These are phyloP conservation scores for Sesamia nonagrioides DNA, from an alignment of 1,140 invertebrate genomes.

Conservation along the genomic window DNA sequence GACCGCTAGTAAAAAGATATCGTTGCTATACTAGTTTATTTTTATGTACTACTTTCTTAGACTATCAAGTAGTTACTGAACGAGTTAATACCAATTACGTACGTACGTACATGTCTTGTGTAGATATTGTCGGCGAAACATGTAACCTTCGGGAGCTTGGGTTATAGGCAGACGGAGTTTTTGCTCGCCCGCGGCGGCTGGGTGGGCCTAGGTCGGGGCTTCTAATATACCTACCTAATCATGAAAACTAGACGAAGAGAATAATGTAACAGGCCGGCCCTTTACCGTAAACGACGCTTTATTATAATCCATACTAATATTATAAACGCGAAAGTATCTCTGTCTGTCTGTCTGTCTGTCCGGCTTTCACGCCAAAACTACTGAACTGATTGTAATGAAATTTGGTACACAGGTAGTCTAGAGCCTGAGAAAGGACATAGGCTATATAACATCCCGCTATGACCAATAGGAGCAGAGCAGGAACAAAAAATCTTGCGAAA, in stretches of 20 bases:
- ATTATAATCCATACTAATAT: no score
- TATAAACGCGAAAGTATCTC: no score
- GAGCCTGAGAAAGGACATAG: no score
- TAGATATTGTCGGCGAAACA: conserved; percentile 25
- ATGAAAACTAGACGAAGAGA: conserved; percentile 48
- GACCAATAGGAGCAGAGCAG: no score
- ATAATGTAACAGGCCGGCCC: conserved; percentile 34
- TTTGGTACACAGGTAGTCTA: no score
- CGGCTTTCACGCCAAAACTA: no score
- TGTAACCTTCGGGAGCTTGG: conserved; percentile 42
- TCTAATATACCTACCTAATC: conserved; percentile 55
- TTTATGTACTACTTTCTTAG: background rate
- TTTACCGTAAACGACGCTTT: background rate
- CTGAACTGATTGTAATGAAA: no score
- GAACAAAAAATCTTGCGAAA: no score
- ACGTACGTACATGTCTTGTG: conserved; percentile 5
- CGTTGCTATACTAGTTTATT: no score
- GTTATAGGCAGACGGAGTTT: conserved; percentile 39
- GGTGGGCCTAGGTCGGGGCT: conserved; percentile 1
- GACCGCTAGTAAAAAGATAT: no score
- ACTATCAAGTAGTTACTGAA: background rate
- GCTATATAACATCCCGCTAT: no score
- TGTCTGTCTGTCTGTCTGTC: no score
- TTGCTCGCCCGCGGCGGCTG: conserved; percentile 13
- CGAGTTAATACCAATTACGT: conserved; percentile 35